Evolutionary conservation across 2,113 vertebrate genomes (phyloP).

Genomic region (Lepisosteus osseus): DNA sequence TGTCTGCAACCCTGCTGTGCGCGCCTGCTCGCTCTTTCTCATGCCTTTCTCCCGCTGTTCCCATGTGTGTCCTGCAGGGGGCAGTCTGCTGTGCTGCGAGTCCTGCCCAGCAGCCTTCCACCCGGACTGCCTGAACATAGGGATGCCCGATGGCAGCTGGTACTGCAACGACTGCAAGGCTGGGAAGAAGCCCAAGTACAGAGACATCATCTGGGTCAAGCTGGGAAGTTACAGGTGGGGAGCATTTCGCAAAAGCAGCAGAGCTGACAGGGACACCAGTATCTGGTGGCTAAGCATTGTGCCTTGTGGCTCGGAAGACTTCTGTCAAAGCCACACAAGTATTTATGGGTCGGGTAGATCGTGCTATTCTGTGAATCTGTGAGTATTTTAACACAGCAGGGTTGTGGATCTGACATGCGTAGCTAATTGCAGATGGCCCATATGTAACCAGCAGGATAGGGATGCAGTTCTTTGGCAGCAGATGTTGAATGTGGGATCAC

Average conservation of each 20-base stretch:
- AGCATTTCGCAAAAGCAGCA: background rate
- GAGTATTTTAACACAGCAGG: too few species aligned
- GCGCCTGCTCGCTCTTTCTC: background rate
- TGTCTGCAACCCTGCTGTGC: background rate
- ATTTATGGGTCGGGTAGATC: too few species aligned
- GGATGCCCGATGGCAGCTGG: constrained; percentile 98
- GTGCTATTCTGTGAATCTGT: too few species aligned
- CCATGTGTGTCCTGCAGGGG: constrained; percentile 66
- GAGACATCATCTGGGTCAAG: constrained; percentile 97
- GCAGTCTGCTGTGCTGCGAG: constrained; percentile 92
- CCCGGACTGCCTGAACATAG: constrained; percentile 92
- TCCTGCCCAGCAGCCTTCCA: constrained; percentile 96
- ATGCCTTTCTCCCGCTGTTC: background rate
- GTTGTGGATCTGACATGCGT: too few species aligned
- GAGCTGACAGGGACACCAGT: too few species aligned
- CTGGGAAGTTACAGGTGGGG: constrained; percentile 91
- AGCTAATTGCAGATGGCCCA: too few species aligned
- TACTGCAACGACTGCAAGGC: constrained; percentile 95
- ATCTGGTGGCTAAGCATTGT: too few species aligned
- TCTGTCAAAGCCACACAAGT: too few species aligned
- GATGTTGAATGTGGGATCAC: too few species aligned
- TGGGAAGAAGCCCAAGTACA: constrained; percentile 90
- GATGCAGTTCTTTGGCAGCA: too few species aligned
- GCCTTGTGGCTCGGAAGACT: too few species aligned
- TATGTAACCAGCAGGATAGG: too few species aligned